Evolutionary conservation across 2,113 vertebrate species (phyloP).

Genomic region (Australoheros scitulus): DNA sequence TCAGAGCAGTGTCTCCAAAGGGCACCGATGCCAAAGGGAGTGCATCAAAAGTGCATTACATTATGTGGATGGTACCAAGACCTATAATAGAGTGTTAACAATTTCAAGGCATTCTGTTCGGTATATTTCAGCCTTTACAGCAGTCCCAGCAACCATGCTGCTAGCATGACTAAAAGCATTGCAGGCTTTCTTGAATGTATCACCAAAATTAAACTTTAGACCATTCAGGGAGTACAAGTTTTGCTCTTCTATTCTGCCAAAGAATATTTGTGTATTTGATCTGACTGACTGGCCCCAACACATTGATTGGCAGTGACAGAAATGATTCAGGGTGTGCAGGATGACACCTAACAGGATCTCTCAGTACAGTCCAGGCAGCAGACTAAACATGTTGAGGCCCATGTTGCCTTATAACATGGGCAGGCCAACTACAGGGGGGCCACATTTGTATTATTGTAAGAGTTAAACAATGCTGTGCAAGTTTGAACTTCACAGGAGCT

Average conservation of each 20-base stretch:
- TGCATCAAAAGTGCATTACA: background rate
- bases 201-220: background rate
- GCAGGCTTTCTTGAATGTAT: background rate
- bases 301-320: conserved; percentile 29
- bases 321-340: background rate
- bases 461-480: background rate
- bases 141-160: background rate
- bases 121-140: background rate
- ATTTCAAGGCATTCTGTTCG: background rate
- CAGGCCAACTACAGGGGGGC: conserved; percentile 12
- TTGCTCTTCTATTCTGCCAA: background rate
- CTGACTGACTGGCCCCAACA: background rate
- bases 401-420: background rate
- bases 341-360: conserved; percentile 21
- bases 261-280: background rate
- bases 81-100: background rate
- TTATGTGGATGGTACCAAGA: background rate
- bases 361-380: conserved; percentile 6
- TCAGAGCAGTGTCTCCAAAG: background rate
- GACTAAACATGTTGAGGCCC: conserved; percentile 60
- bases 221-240: background rate
- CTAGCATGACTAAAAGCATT: background rate
- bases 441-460: conserved; percentile 6
- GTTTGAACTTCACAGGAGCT: background rate
- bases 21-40: background rate